These are phyloP conservation scores for Zaprionus africanus DNA, from an alignment of 1,140 invertebrate species.

Conservation along the genomic window DNA sequence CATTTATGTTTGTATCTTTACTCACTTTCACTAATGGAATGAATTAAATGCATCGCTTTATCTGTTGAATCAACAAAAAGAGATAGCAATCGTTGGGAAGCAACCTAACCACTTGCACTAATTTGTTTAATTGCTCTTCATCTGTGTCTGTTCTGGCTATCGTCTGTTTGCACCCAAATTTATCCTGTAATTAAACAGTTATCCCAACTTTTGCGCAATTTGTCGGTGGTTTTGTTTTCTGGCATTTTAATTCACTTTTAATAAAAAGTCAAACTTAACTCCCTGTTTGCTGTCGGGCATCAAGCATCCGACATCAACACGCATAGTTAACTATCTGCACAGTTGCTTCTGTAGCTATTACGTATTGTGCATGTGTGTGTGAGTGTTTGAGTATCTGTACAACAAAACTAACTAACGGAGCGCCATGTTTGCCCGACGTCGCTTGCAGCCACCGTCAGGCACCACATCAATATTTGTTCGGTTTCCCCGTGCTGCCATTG, in stretches of 20 bases:
- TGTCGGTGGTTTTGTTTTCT: constrained; percentile 41
- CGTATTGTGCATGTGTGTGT: background rate
- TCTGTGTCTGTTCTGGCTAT: constrained; percentile 5
- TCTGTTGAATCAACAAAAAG: too few species aligned
- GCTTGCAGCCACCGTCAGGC: constrained; percentile 1
- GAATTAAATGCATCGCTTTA: too few species aligned
- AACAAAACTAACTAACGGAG: constrained; percentile 25
- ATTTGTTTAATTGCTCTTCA: background rate
- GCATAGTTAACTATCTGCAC: background rate
- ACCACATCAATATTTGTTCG: constrained; percentile 56
- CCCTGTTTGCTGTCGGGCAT: constrained; percentile 51
- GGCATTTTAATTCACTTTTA: constrained; percentile 55
- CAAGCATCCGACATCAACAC: constrained; percentile 10
- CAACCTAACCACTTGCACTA: background rate
- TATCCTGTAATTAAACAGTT: constrained; percentile 27
- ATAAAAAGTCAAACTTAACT: constrained; percentile 52
- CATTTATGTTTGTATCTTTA: too few species aligned
- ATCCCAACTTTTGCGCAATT: constrained; percentile 13
- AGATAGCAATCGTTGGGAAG: too few species aligned
- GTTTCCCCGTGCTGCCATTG: constrained; percentile 26
- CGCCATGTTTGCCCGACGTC: constrained; percentile 17
- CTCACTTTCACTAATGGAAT: too few species aligned
- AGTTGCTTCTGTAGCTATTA: background rate
- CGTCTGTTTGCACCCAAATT: constrained; percentile 24
- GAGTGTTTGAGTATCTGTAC: constrained; percentile 13